phyloP scores from a whole-genome alignment of 2,888 invertebrate genomes.

The Sinodicranocentrus sp. region DNA sequence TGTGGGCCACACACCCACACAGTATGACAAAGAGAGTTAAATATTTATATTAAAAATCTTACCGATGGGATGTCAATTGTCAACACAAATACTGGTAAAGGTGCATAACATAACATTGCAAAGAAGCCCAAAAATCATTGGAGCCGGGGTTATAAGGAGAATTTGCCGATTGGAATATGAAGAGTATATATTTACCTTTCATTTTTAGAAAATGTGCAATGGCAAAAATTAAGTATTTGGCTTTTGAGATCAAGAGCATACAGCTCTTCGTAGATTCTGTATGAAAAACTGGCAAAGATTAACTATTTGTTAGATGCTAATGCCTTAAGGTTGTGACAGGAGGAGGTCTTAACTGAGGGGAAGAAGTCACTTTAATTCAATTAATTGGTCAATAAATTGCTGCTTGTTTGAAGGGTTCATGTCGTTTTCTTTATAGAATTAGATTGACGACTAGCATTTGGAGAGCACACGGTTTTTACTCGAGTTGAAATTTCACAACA shows the following conservation, averaged over 20 bases:
- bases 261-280: too few species aligned
- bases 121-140: not conserved
- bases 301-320: too few species aligned
- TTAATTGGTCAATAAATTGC: conserved; percentile 69
- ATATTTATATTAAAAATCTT: not conserved
- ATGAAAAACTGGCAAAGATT: too few species aligned
- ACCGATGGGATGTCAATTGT: not conserved
- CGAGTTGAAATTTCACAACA: too few species aligned
- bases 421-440: conserved; percentile 59
- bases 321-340: conserved; percentile 61
- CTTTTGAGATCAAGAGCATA: not conserved
- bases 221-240: not conserved
- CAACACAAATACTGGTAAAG: not conserved
- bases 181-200: not conserved
- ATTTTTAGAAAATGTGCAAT: not conserved
- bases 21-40: not conserved
- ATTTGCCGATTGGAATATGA: not conserved
- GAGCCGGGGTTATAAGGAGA: not conserved
- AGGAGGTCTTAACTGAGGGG: conserved; percentile 55
- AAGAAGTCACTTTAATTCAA: conserved; percentile 61
- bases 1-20: not conserved
- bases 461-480: too few species aligned
- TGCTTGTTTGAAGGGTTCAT: conserved; percentile 59
- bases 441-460: conserved; percentile 47
- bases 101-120: not conserved